These are phyloP conservation scores for Zaprionus taronus DNA, from an alignment of 1,140 invertebrate species.

Conservation along the genomic window DNA sequence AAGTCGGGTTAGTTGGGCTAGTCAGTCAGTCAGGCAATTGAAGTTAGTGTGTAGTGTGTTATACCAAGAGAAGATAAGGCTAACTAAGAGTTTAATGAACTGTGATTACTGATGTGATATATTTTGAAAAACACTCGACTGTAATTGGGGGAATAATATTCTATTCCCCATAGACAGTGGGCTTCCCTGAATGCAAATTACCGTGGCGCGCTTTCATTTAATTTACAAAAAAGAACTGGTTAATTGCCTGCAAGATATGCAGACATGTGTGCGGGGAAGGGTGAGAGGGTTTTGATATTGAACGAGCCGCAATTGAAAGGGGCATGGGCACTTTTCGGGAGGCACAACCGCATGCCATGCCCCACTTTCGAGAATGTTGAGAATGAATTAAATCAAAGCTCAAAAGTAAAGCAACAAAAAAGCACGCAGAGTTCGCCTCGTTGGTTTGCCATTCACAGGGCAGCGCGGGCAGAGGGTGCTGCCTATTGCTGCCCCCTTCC, in stretches of 20 bases:
- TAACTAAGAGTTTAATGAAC: neutral
- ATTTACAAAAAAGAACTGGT: slow-evolving; percentile 58
- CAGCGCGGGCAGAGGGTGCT: neutral
- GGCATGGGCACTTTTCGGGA: slow-evolving; percentile 21
- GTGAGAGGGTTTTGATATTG: too few relatives aligned
- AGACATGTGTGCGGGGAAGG: slow-evolving; percentile 12
- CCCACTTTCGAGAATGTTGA: slow-evolving; percentile 35
- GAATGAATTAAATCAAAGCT: slow-evolving; percentile 56
- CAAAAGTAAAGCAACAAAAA: slow-evolving; percentile 64
- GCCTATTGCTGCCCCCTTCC: neutral
- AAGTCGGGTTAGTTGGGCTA: slow-evolving; percentile 19
- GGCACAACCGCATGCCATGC: slow-evolving; percentile 30
- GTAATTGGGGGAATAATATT: neutral
- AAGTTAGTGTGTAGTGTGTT: neutral
- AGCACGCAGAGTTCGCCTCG: slow-evolving; percentile 30
- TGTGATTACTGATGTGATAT: neutral
- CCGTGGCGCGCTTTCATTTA: slow-evolving; percentile 56
- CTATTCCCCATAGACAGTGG: neutral
- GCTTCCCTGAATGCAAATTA: slow-evolving; percentile 29
- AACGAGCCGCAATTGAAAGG: slow-evolving; percentile 26
- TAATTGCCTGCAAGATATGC: slow-evolving; percentile 58
- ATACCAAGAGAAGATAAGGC: slow-evolving; percentile 16
- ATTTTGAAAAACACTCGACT: neutral
- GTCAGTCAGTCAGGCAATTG: neutral
- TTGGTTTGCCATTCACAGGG: slow-evolving; percentile 10